Percentiles rank a stretch among this genome's conserved stretches.
These are phyloP conservation scores for Catalaphyllia jardinei DNA, from an alignment of 64 coral and sea anemone genomes.

Conservation along the genomic window DNA sequence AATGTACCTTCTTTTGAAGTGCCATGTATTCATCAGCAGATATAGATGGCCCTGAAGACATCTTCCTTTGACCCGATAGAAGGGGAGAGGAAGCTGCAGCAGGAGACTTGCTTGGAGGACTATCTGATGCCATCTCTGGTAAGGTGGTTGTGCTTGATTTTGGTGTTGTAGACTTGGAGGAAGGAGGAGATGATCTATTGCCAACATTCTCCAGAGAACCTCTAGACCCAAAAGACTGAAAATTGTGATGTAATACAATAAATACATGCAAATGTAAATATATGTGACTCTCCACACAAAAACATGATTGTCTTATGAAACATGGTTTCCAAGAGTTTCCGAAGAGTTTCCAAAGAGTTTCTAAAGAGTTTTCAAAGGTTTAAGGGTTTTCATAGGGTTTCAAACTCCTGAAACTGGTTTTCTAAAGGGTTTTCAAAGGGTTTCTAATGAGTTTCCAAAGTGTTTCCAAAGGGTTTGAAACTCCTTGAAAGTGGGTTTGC, in stretches of 20 bases:
- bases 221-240: slow-evolving; percentile 88
- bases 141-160: slow-evolving; percentile 22
- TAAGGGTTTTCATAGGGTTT: no score
- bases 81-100: neutral
- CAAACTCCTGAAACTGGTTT: no score
- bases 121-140: slow-evolving; percentile 2
- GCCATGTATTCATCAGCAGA: slow-evolving; percentile 87
- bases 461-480: no score
- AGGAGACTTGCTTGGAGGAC: slow-evolving; percentile 3
- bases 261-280: neutral
- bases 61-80: slow-evolving; percentile 10
- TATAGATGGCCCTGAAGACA: slow-evolving; percentile 58
- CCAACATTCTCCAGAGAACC: slow-evolving; percentile 74
- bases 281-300: no score
- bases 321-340: no score
- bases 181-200: slow-evolving; percentile 55
- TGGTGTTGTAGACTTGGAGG: slow-evolving; percentile 54
- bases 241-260: neutral
- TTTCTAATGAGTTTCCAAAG: no score
- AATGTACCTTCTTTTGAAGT: slow-evolving; percentile 76
- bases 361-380: no score
- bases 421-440: no score
- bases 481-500: no score
- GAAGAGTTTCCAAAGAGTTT: no score
- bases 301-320: no score